Conservation (phyloP, 2,888 invertebrate species). For the Gasteruption jaculator region DNA sequence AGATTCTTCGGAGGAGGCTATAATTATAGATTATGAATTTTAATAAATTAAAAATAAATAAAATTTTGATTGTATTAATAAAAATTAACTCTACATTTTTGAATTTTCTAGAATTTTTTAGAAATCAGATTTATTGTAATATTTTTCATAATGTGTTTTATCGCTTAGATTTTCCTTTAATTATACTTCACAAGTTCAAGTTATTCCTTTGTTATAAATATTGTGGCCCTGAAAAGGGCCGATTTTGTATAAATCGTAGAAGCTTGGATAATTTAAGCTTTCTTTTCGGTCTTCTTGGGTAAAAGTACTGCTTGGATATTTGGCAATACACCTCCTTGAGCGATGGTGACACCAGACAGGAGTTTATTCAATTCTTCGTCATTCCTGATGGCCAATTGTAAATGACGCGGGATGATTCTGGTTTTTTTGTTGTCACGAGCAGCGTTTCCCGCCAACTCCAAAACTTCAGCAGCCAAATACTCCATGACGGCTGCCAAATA, state of each 20-base stretch:
- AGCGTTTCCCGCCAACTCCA: conserved; percentile 65
- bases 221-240: conserved; percentile 30
- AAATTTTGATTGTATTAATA: too few relatives aligned
- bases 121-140: too few relatives aligned
- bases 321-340: conserved; percentile 79
- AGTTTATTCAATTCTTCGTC: conserved; percentile 78
- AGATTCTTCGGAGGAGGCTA: too few relatives aligned
- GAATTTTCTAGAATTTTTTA: too few relatives aligned
- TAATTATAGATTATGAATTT: too few relatives aligned
- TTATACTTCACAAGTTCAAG: too few relatives aligned
- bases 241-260: conserved; percentile 3
- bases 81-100: too few relatives aligned
- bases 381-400: conserved; percentile 69
- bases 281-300: conserved; percentile 28
- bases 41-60: too few relatives aligned
- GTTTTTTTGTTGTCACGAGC: conserved; percentile 68
- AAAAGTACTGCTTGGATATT: conserved; percentile 65
- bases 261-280: conserved; percentile 17
- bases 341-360: conserved; percentile 72
- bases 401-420: conserved; percentile 43
- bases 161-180: too few relatives aligned
- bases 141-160: too few relatives aligned
- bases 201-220: conserved; percentile 1
- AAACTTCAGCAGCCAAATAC: conserved; percentile 67
- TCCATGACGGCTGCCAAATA: conserved; percentile 61